Base-by-base conservation (phyloP, 2,888 invertebrate genomes). In the Atherix ibis region DNA sequence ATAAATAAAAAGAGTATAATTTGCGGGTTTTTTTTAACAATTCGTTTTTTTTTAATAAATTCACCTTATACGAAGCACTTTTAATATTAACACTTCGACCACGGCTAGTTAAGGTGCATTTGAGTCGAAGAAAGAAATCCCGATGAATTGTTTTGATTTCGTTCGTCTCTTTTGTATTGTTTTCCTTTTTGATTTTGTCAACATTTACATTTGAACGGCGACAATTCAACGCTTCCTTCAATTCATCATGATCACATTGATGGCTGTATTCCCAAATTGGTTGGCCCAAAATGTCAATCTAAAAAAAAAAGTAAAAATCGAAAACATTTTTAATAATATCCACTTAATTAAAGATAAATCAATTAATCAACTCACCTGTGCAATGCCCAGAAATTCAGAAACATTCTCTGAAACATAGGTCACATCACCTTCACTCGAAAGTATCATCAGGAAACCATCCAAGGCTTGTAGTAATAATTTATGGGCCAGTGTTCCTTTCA, bases 241-340 rank as follows among this genome's bases (percentile, higher is more conserved):
- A 73, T 62, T 95, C 94, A 18, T 84, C 84, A 53, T 94, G 92
- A 62, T 97, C 97, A 55, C 91, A 89, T 4, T 88, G 89, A 60
- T 95, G 94, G 41, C 82, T 78, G 62, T 89, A 94, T 52, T 95
- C 94, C 62, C 77, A 89, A 26, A 95, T 73, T 53, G 81, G 87
- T 54, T 92, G 88, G 2, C 95, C 95, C 73, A 95, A 78, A 54
- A 95, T 70, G 58, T 95, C 95, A 69, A 92, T 80, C 94, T 95
- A 63, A 28, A 73, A 65, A 41, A 38, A 43, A 29, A 22, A 32
- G 13, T n/a, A 17, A 4, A 4, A 31, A 24, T 15, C 22, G 24
- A 32, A 16, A 13, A 15, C 32, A 35, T 25, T 35, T 31, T 18
- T 37, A 27, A 27, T 29, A 12, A 18, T 22, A 22, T 29, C 28